These are phyloP conservation scores for Phania funesta DNA, from an alignment of 2,888 invertebrate species.

Conservation along the genomic window DNA sequence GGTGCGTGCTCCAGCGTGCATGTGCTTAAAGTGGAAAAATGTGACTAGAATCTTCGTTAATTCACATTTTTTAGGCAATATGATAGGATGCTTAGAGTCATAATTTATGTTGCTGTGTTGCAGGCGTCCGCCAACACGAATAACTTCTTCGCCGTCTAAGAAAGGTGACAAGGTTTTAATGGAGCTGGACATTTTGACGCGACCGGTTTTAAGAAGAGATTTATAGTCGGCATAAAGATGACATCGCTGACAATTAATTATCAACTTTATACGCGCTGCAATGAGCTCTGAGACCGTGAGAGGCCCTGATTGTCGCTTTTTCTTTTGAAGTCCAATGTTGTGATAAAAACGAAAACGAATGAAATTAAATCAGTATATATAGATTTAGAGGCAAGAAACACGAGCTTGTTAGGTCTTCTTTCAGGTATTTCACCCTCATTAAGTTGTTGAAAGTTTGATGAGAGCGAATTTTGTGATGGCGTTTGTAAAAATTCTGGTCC, in stretches of 20 bases:
- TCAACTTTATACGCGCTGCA: not conserved
- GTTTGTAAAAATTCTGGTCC: not conserved
- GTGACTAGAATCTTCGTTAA: not conserved
- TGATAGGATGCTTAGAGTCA: not conserved
- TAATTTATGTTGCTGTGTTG: slow-evolving; percentile 1
- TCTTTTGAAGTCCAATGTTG: not conserved
- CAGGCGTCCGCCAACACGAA: not conserved
- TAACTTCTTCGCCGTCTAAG: not conserved
- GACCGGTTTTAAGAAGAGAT: not conserved
- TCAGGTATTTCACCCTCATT: not conserved
- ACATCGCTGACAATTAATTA: slow-evolving; percentile 5
- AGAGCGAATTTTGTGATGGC: not conserved
- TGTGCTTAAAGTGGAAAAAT: slow-evolving; percentile 4
- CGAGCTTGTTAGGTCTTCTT: not conserved
- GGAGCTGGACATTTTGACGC: not conserved
- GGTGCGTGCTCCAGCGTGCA: slow-evolving; percentile 36
- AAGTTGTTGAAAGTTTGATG: not conserved
- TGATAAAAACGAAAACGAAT: slow-evolving; percentile 8
- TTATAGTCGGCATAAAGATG: slow-evolving; percentile 20
- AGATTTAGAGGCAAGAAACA: not conserved
- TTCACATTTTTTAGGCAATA: slow-evolving; percentile 7
- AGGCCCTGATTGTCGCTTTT: not conserved
- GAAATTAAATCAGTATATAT: not conserved
- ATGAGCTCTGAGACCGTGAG: not conserved
- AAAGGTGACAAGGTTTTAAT: not conserved